Base-by-base conservation (phyloP, 1,140 invertebrate species). In the Drosophila arizonae region DNA sequence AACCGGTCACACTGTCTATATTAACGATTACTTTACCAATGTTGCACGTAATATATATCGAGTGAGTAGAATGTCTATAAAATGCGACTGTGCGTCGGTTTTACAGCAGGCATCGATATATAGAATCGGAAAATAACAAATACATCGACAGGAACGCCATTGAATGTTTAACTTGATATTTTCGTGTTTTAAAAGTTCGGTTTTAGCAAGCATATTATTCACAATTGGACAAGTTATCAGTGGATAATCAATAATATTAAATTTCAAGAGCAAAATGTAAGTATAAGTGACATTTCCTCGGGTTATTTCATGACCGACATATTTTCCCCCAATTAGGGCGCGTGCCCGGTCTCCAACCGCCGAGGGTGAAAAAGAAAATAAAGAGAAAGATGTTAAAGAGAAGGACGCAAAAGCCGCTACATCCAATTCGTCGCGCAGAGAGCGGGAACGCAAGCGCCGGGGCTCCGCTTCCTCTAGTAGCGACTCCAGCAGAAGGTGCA, bases 401-500 rank as follows among this genome's bases (percentile, higher is more conserved):
- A 89, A 89, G 48, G 81, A 90, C 39, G 54, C 79, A 15, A 90
- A 89, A 61, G 52, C 81, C 39, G 79, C 57, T 15, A 48, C 82
- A 50, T 74, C 75, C 28, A 89, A 85, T 55, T 87, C 90, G 6
- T 88, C 90, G 26, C 82, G 90, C 13, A 84, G 90, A 63, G 90
- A 90, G 46, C 76, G 90, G 4, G 88, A 91, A 56, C 85, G 91
- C n/a, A 90, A 91, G 67, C 77, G 90, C 0, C 75, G 91, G 33
- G 90, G 91, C 30, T 96, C 95, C 10, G 95, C 94, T 39, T 96
- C 95, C 4, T 95, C 95, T 30, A 96, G 95, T 56, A 96, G 95
- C 86, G 94, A 94, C 68, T 96, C 95, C 76, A 95, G 95, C 72
- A 95, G 95, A 90, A 96, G 95, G 95, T 96, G 71, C 33, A 21